Conservation (phyloP, 2,113 vertebrate species). For the Oxyruncus cristatus region DNA sequence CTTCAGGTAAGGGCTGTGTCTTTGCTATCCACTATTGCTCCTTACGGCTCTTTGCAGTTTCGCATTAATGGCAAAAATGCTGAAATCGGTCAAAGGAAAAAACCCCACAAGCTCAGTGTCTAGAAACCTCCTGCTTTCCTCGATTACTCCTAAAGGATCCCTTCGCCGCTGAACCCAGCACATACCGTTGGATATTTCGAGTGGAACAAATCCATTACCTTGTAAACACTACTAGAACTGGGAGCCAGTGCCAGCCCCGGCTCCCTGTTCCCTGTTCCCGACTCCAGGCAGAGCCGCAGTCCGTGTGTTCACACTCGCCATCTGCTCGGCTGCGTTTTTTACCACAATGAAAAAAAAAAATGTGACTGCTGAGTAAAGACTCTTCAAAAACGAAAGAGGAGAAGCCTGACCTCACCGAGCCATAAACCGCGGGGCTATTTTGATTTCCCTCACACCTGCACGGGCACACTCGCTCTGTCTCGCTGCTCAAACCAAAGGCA, state of each 20-base stretch:
- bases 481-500: neutral
- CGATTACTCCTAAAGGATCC: constrained; percentile 14
- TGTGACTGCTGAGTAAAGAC: constrained; percentile 18
- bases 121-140: neutral
- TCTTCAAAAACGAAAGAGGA: neutral
- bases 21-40: neutral
- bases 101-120: neutral
- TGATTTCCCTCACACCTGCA: neutral
- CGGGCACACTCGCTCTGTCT: no score
- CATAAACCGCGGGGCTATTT: neutral
- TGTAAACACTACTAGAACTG: neutral
- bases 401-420: neutral
- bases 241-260: neutral
- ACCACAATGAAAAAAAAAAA: neutral
- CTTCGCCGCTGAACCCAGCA: neutral
- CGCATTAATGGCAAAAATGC: neutral
- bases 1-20: neutral
- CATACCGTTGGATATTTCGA: neutral
- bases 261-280: neutral
- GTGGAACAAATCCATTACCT: constrained; percentile 6
- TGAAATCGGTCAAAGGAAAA: neutral
- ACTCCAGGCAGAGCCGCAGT: neutral
- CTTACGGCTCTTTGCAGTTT: neutral
- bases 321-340: constrained; percentile 54
- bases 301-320: constrained; percentile 49